These are phyloP conservation scores for Nipponia nippon DNA, from an alignment of 2,113 vertebrate species.

Conservation along the genomic window DNA sequence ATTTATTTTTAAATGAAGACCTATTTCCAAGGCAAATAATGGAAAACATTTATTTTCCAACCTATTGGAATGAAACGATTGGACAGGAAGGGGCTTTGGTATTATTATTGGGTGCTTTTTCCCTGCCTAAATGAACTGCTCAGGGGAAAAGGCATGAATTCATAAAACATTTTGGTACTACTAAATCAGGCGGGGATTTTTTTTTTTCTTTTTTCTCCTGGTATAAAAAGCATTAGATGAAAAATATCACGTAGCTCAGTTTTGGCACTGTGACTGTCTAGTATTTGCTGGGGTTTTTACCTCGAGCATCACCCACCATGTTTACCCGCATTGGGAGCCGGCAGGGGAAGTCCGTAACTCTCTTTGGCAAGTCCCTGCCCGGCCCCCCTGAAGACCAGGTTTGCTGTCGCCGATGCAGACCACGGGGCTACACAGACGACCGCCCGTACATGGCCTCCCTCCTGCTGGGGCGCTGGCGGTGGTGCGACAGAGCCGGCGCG, in stretches of 20 bases:
- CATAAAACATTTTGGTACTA: neutral
- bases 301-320: neutral
- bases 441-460: fast-evolving
- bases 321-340: neutral
- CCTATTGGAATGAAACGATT: constrained; percentile 16
- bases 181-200: neutral
- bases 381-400: neutral
- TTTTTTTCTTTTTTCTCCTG: neutral
- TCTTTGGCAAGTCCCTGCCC: neutral
- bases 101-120: constrained; percentile 61
- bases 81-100: constrained; percentile 16
- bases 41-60: constrained; percentile 56
- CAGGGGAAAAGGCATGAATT: constrained; percentile 18
- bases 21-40: constrained; percentile 56
- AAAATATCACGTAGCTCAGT: neutral
- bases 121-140: constrained; percentile 19
- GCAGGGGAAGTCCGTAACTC: neutral
- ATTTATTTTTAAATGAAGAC: constrained; percentile 56
- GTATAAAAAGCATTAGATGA: neutral
- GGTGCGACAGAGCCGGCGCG: fast-evolving
- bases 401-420: neutral
- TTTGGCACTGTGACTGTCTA: neutral
- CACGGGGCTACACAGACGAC: neutral
- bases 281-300: neutral
- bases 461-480: fast-evolving